phyloP scores from a whole-genome alignment of 2,797 vertebrate species.

The Emydoidea blandingii region DNA sequence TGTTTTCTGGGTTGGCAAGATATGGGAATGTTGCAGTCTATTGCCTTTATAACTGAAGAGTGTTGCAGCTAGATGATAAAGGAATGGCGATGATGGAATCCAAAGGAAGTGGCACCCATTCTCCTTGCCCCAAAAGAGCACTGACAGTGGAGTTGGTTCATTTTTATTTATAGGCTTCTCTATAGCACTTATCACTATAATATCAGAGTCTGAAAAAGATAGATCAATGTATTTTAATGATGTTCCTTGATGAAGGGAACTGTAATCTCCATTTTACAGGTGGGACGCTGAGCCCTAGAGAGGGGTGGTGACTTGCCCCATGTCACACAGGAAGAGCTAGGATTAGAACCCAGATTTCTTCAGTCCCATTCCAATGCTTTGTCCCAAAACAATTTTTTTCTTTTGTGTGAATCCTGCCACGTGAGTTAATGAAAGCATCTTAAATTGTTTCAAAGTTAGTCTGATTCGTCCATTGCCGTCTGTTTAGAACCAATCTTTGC shows the following conservation, averaged over 20 bases:
- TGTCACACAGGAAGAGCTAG: not conserved
- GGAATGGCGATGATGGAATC: not conserved
- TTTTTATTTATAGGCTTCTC: not conserved
- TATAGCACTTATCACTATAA: not conserved
- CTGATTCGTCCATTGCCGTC: not conserved
- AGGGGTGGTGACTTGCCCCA: not conserved
- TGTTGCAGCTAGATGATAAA: not conserved
- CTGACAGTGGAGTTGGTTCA: not conserved
- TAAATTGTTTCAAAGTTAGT: not conserved
- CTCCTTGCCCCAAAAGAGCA: not conserved
- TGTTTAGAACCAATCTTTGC: not conserved
- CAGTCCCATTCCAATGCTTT: not conserved
- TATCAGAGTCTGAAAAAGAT: not conserved
- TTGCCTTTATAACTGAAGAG: not conserved
- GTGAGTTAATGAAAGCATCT: too few relatives aligned
- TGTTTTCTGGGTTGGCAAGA: not conserved
- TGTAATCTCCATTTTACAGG: not conserved
- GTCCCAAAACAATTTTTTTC: not conserved
- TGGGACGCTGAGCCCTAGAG: not conserved
- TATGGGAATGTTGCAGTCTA: not conserved
- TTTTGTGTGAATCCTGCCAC: not conserved
- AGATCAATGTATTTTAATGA: not conserved
- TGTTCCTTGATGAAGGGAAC: not conserved
- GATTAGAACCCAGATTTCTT: not conserved
- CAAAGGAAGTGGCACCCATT: not conserved